Evolutionary conservation across 92 coral and sea anemone genomes (phyloP), one percentile per base, ranked within the genome.

Genomic region (Porites lobata): DNA sequence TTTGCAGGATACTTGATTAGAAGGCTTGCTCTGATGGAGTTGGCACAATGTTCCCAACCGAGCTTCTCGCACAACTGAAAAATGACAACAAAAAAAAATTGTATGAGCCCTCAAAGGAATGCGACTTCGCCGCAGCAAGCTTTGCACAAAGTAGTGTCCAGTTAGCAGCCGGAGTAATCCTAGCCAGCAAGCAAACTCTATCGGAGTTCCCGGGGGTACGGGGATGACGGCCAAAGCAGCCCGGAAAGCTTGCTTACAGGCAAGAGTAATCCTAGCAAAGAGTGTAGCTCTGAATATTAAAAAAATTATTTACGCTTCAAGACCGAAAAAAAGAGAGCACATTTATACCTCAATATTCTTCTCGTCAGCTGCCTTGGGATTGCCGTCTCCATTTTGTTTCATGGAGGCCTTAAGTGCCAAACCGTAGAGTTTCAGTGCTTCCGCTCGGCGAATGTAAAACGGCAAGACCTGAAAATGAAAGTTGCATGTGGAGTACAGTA

Each of bases 31-130:
- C 81, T 95, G 69, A 86, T 91, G 72, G 72, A 83, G 11, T 86
- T 85, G 10, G 78, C 94, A 81, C 98, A 98, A 75, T 98, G 98
- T 15, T 89, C 82, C 98, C 98, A 95, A 15, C 96, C 95, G 29
- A 98, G 98, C 79, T 86, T 87, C 65, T 93, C 98, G 65, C 95
- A 96, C 75, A 98, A 68, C 99, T 98, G 86, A 69, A 94, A 89
- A 71, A 84, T 52, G 51, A 61, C 50, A 76, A 63, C 22, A 79
- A 32, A 13, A 66, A n/a, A 14, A 19, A 9, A 38, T 38, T 38
- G 47, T 38, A 38, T 3, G 47, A 38, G 7, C 7, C 0, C 6
- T 38, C 7, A 38, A 38, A 38, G 4, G 47, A 38, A 38, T 4
- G 47, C 47, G 5, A 38, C 6, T 38, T 38, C 47, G 47, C 47